Evolutionary conservation across 2,797 vertebrate species (phyloP), one percentile per base, ranked within the genome.

Genomic region (Halcyon leucocephala): DNA sequence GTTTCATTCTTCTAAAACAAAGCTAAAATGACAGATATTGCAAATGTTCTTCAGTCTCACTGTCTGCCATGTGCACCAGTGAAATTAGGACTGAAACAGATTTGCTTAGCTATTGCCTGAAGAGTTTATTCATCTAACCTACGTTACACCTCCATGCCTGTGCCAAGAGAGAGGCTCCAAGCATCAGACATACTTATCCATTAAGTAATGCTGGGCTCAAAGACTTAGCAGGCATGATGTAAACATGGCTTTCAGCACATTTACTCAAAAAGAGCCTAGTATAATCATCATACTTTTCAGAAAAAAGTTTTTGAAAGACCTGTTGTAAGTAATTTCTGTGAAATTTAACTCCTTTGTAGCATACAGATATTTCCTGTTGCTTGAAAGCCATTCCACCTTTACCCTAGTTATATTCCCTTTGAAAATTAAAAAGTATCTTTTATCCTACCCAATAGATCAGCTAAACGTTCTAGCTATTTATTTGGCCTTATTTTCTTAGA

Each of bases 311-410:
- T 71, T 86, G 71, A 78, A 93, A 83, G 44, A 67, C 12, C 6
- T 35, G 4, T 1, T 67, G 2, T 26, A 0, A 31, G 2, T 29
- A 0, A 28, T 33, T 86, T 64, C 29, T 44, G 13, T 48, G 22
- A 83, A 89, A 67, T 44, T 29, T 64, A 55, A 49, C 20, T 81
- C 28, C 14, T 67, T 14, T 78, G 77, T 80, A 66, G 31, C 29
- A 0, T 2, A 51, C 3, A 70, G 37, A 13, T 76, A 42, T 35
- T 80, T 81, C 71, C 24, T 60, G 17, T 81, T 82, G 25, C 42
- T 86, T 72, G 13, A 62, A 79, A 86, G 61, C 6, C 37, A 6
- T 67, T 76, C 46, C 28, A 46, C 2, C 5, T 88, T 84, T 86
- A 21, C 6, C 10, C 11, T 61, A 41, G 15, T 7, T 83, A 42